A percentile compares a stretch with the other conserved stretches of the same genome.
Evolutionary conservation across 2,113 vertebrate species (phyloP).

Genomic region (Phaethon lepturus): DNA sequence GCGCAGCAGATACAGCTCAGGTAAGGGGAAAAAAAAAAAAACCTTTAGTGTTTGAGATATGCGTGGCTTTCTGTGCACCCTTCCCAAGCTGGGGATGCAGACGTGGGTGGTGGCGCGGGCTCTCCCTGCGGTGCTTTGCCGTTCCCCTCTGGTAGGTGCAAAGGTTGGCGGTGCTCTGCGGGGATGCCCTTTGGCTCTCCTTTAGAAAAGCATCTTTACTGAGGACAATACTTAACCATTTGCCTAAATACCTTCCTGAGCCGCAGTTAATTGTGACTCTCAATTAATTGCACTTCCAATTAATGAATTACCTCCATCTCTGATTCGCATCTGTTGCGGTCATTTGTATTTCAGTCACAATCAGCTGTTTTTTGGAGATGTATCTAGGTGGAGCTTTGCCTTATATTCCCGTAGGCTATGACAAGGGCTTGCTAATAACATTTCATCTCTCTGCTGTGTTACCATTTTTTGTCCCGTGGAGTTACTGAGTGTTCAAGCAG

Average conservation of each 20-base stretch:
- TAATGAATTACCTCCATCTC: neutral
- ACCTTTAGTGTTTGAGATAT: accelerated
- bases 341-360: neutral
- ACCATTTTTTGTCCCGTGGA: neutral
- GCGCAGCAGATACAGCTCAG: slow-evolving; percentile 89
- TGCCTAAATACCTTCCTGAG: neutral
- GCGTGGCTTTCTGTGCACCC: accelerated
- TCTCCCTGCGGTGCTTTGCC: accelerated
- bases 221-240: neutral
- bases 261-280: neutral
- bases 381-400: neutral
- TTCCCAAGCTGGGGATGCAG: accelerated
- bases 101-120: accelerated
- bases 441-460: neutral
- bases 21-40: slow-evolving; percentile 67
- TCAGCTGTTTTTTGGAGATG: neutral
- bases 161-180: neutral
- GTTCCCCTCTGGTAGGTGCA: accelerated
- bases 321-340: neutral
- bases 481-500: neutral
- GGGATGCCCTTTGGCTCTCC: neutral
- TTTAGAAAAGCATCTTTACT: neutral
- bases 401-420: neutral
- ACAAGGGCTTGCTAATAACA: neutral
- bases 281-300: neutral